Conservation (phyloP, 2,113 vertebrate species). For the Cariama cristata region DNA sequence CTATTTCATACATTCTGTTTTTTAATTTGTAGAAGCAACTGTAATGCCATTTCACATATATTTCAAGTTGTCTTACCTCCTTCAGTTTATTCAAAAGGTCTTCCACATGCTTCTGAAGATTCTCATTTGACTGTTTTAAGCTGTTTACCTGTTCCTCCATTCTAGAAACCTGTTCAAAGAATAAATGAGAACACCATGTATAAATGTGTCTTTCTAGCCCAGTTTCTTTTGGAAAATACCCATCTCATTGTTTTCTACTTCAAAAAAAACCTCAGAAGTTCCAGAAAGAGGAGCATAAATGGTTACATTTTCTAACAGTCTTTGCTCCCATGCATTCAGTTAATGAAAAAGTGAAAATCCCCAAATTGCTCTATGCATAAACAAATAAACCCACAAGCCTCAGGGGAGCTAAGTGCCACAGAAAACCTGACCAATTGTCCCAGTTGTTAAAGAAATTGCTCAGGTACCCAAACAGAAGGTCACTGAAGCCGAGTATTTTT, state of each 20-base stretch:
- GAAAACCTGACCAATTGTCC: background rate
- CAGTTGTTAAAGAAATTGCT: background rate
- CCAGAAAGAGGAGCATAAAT: background rate
- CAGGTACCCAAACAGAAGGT: background rate
- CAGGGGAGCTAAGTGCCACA: background rate
- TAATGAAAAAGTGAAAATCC: background rate
- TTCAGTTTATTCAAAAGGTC: slow-evolving; percentile 89
- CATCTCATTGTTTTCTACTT: background rate
- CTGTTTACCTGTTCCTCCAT: slow-evolving; percentile 88
- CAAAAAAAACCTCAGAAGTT: background rate
- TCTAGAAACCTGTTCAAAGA: slow-evolving; percentile 80
- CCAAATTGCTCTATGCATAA: background rate
- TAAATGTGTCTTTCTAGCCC: background rate
- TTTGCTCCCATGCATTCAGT: background rate
- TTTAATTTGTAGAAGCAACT: background rate
- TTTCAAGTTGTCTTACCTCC: slow-evolving; percentile 78
- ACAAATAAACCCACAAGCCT: background rate
- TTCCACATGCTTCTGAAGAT: slow-evolving; percentile 90
- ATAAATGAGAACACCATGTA: background rate
- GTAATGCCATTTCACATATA: background rate
- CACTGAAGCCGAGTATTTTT: background rate
- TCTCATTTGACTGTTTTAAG: slow-evolving; percentile 89
- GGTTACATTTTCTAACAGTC: background rate
- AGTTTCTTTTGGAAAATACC: background rate
- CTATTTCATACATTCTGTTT: background rate